Evolutionary conservation across 2,888 invertebrate species (phyloP), one percentile per base, ranked within the genome.

Genomic region (Amphipoea lucens): DNA sequence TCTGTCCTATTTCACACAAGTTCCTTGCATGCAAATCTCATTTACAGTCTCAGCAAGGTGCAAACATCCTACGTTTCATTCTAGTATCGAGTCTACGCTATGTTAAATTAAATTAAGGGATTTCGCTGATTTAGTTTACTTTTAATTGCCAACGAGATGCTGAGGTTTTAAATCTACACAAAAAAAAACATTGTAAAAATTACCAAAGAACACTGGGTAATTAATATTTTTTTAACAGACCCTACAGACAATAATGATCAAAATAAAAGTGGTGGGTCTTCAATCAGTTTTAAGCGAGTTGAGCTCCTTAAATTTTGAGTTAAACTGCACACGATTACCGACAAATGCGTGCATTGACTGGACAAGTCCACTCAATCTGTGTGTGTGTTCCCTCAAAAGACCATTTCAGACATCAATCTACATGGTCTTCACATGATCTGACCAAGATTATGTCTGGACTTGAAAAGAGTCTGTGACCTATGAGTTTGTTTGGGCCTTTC

Each of bases 1-100:
- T 71, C 14, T 42, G 36, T 83, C 14, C 74, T 36, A 78, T 60
- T 80, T 71, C 29, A 71, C 42, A 54, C 51, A 66, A 76, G 62
- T 72, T 40, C 20, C 60, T 63, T 70, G 72, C 36, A 71, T 45
- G 42, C 4, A 68, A 75, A 77, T 77, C 68, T 62, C 62, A 84
- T 77, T 84, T 69, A 77, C 29, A 73, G 48, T 45, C 23, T 65
- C 45, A 14, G 70, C 36, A 71, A 77, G 67, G 51, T 69, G 14
- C 45, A 75, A 79, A 78, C 67, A 75, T 84, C 87, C 87, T 77
- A 73, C 65, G 70, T 79, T 73, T 63, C 70, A 87, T 83, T 74
- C 57, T 12, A 66, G 66, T 63, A 74, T 62, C 12, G 40, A 54
- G 66, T 67, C 69, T 40, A 48, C 0, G 14, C 6, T 36, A 60